A percentile compares a stretch with the other conserved stretches of the same genome.
These are phyloP conservation scores for Sipha flava DNA, from an alignment of 1,140 invertebrate genomes.

Conservation along the genomic window DNA sequence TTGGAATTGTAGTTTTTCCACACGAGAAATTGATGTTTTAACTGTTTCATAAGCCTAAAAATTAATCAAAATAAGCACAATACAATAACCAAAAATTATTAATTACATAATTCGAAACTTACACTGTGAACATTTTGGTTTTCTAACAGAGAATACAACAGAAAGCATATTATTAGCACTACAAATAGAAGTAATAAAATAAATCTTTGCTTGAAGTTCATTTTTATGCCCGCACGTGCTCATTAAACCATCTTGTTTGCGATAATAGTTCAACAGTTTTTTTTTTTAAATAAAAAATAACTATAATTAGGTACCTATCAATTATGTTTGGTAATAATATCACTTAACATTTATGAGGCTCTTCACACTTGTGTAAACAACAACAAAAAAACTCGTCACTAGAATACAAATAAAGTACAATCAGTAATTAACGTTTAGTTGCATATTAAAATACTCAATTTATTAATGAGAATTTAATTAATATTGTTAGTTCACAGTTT, in stretches of 20 bases:
- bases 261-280: too few relatives aligned
- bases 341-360: too few relatives aligned
- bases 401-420: too few relatives aligned
- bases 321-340: too few relatives aligned
- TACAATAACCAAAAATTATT: background rate
- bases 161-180: background rate
- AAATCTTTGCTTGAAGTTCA: slow-evolving; percentile 26
- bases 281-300: too few relatives aligned
- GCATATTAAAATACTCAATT: too few relatives aligned
- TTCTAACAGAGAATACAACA: background rate
- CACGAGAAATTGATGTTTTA: background rate
- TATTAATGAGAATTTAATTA: too few relatives aligned
- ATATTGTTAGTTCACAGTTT: too few relatives aligned
- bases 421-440: too few relatives aligned
- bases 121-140: background rate
- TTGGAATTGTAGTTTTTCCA: background rate
- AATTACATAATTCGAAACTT: background rate
- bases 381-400: too few relatives aligned
- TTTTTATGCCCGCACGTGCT: background rate
- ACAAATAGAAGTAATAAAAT: background rate
- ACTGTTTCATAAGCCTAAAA: background rate
- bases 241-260: background rate
- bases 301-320: too few relatives aligned
- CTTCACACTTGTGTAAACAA: too few relatives aligned
- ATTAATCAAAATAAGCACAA: background rate